These are phyloP conservation scores for Diplazon laetatorius DNA, from an alignment of 2,888 invertebrate species.

Conservation along the genomic window DNA sequence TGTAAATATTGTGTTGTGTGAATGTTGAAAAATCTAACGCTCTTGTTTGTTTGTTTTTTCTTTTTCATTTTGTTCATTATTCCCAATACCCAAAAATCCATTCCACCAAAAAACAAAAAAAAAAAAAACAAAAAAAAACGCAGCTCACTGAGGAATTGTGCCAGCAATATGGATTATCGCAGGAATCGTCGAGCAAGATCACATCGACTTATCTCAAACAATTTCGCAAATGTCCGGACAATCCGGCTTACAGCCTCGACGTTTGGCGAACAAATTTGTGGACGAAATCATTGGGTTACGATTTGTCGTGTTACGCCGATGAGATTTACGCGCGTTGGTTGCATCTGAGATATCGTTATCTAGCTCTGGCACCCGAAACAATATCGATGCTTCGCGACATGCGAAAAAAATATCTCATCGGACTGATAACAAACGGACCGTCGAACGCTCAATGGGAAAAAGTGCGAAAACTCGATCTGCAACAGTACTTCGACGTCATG, in stretches of 20 bases:
- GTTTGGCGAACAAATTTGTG: slow-evolving; percentile 91
- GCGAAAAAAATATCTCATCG: slow-evolving; percentile 89
- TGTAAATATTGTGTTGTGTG: too few species aligned
- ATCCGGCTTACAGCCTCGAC: slow-evolving; percentile 88
- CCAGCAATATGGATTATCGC: slow-evolving; percentile 87
- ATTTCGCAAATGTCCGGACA: slow-evolving; percentile 92
- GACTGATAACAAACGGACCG: slow-evolving; percentile 93
- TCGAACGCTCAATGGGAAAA: slow-evolving; percentile 96
- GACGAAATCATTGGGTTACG: slow-evolving; percentile 90
- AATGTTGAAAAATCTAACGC: slow-evolving; percentile 59
- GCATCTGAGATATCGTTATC: slow-evolving; percentile 89
- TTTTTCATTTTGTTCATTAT: too few species aligned
- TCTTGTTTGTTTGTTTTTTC: slow-evolving; percentile 64
- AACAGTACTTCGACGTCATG: slow-evolving; percentile 90
- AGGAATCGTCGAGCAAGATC: slow-evolving; percentile 86
- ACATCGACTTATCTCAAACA: slow-evolving; percentile 88
- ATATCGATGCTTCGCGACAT: slow-evolving; percentile 88
- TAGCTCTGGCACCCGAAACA: slow-evolving; percentile 88
- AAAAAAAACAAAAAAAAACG: too few species aligned
- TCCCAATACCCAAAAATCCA: too few species aligned
- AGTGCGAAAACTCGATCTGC: slow-evolving; percentile 88
- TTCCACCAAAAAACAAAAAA: too few species aligned
- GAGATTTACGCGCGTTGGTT: slow-evolving; percentile 91
- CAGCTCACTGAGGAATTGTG: slow-evolving; percentile 85
- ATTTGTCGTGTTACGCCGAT: slow-evolving; percentile 88